Base-by-base conservation (phyloP, 2,113 vertebrate genomes). In the Ascaphus truei region DNA sequence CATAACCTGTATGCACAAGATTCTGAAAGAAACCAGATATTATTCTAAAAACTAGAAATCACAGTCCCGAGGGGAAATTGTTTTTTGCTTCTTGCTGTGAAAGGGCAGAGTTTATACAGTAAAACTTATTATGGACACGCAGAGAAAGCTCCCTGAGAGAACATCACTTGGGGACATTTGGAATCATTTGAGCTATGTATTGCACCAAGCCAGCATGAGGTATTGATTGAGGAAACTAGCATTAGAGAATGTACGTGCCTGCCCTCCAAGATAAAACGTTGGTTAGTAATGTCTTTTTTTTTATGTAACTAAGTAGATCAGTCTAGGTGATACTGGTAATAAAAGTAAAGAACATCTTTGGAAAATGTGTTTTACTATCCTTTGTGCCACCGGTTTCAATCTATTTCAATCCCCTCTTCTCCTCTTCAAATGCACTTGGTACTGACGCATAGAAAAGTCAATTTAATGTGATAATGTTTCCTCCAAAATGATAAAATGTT, bases 401-500 rank as follows among this genome's bases (percentile, higher is more conserved):
- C 61, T 18, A 9, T 55, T 23, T 50, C 50, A 71, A 72, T 37
- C 29, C 2, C 23, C 51, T 56, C 11, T 39, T 29, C 7, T 3
- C 5, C 4, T n/a, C 55, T 72, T 71, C 29, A 62, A 75, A 77
- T 55, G 33, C 1, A 56, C n/a, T 74, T 75, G 50, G 33, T 68
- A 51, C 67, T 16, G 80, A 77, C 51, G 22, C 48, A 23, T 43
- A 76, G 67, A 56, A 74, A 82, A 73, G 36, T 20, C 12, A 75
- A 78, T 81, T 78, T 81, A 56, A 63, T 64, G 52, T 51, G 65
- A 68, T 79, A 80, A 72, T 72, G 51, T 75, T 82, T 80, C 57
- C 75, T 78, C 7, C 67, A 71, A 74, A 74, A 53, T 76, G 64
- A 79, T 75, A 57, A 74, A 75, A 79, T 62, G 36, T 72, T 36